Evolutionary conservation across 2,888 invertebrate genomes (phyloP), one percentile per base, ranked within the genome.

Genomic region (Scelioninae gen. 1): DNA sequence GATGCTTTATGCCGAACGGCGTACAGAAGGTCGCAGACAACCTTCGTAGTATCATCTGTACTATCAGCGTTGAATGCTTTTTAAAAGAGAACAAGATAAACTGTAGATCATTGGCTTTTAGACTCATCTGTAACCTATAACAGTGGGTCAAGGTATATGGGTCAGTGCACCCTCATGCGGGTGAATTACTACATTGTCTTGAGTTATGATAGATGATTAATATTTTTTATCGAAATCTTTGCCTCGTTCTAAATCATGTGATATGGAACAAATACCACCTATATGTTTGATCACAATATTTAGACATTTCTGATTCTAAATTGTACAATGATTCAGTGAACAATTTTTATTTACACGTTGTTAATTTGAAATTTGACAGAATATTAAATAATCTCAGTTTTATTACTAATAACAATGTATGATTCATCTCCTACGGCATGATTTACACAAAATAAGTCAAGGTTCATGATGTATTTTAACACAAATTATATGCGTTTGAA

Each of bases 131-230:
- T 89, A 87, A 89, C 88, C 85, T 76, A 69, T 82, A 85, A 88
- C 89, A 90, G 89, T 89, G 87, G 90, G 91, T 91, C 92, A 92
- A 92, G 92, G 92, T 92, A 92, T 92, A 88, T 92, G 81, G 90
- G 90, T 88, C 89, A 90, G 85, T 86, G 84, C 88, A 90, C 92
- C 92, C 92, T 91, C 92, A 92, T 92, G 92, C 92, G 92, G 92
- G 92, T 84, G 85, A 85, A 86, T 86, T 85, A 81, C 85, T 86
- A 86, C 85, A 87, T 88, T 88, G 87, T 87, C 86, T 88, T 85
- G 83, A 86, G 84, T 72, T 86, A 85, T 86, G 85, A 83, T 85
- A 86, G 85, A 86, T 87, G 85, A 86, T 86, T 87, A 86, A 86
- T 83, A 77, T 43, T 84, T 89, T 89, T 90, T 89, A 89, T 90